Evolutionary conservation across 2,888 invertebrate genomes (phyloP).

Genomic region (Drosophila mayaguana): DNA sequence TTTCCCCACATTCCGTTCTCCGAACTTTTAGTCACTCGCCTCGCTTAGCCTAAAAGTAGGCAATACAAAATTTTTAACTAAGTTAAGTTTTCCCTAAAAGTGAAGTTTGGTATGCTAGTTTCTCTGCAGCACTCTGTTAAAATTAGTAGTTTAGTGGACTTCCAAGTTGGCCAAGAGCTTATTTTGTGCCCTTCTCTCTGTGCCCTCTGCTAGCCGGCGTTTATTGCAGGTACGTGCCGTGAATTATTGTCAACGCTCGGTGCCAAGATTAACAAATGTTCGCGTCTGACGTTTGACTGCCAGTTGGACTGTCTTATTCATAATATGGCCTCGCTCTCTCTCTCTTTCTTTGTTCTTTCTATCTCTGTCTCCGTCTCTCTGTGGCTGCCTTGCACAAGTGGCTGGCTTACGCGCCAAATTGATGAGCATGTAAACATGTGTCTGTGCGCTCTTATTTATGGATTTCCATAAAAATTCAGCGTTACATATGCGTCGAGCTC

Average conservation of each 20-base stretch:
- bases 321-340: background rate
- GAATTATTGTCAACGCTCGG: conserved; percentile 72
- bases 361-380: background rate
- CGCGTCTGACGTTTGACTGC: conserved; percentile 69
- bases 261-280: conserved; percentile 73
- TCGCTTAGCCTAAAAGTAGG: conserved; percentile 4
- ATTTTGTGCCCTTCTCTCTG: too few relatives aligned
- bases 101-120: conserved; percentile 1
- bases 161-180: conserved; percentile 9
- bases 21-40: background rate
- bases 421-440: conserved; percentile 79
- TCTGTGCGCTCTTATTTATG: conserved; percentile 75
- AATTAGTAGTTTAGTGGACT: conserved; percentile 37
- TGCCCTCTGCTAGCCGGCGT: conserved; percentile 36
- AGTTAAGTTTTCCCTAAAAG: background rate
- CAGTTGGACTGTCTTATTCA: conserved; percentile 35
- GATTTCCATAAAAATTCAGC: conserved; percentile 76
- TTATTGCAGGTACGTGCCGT: conserved; percentile 76
- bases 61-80: conserved; percentile 1
- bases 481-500: conserved; percentile 71
- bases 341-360: background rate
- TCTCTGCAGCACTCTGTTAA: background rate
- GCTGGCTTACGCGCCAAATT: conserved; percentile 56
- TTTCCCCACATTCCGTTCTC: background rate
- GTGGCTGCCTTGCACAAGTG: conserved; percentile 21